These are phyloP conservation scores for Neoniphon sammara DNA, from an alignment of 2,797 vertebrate species.

Conservation along the genomic window DNA sequence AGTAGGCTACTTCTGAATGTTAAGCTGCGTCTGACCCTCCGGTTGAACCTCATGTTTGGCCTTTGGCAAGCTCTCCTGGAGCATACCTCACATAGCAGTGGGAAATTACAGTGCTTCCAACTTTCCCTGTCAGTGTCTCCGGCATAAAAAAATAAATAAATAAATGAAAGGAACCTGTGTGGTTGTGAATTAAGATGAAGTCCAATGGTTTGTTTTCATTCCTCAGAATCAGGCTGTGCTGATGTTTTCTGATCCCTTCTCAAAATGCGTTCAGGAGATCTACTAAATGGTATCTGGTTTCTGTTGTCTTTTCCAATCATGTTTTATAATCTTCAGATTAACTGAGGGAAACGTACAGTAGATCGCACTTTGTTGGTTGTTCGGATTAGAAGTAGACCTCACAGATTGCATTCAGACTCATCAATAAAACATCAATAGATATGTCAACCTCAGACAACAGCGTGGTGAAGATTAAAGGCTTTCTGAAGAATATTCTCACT, in stretches of 20 bases:
- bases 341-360: not conserved
- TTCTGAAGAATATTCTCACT: not conserved
- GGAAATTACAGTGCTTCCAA: conserved; percentile 13
- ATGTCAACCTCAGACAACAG: not conserved
- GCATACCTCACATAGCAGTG: conserved; percentile 40
- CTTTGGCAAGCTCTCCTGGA: conserved; percentile 47
- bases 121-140: conserved; percentile 18
- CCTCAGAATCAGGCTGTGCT: not conserved
- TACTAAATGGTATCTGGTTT: not conserved
- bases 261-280: not conserved
- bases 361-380: not conserved
- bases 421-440: conserved; percentile 19
- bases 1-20: conserved; percentile 38
- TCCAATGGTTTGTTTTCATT: not conserved
- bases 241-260: not conserved
- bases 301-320: not conserved
- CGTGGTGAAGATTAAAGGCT: conserved; percentile 4
- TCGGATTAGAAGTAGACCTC: conserved; percentile 16
- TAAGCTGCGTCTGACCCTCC: conserved; percentile 39
- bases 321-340: not conserved
- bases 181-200: conserved; percentile 9
- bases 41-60: conserved; percentile 54
- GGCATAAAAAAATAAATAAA: not conserved
- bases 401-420: conserved; percentile 2
- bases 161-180: not conserved